Conservation (phyloP, 2,113 vertebrate genomes). For the Tapirus terrestris region DNA sequence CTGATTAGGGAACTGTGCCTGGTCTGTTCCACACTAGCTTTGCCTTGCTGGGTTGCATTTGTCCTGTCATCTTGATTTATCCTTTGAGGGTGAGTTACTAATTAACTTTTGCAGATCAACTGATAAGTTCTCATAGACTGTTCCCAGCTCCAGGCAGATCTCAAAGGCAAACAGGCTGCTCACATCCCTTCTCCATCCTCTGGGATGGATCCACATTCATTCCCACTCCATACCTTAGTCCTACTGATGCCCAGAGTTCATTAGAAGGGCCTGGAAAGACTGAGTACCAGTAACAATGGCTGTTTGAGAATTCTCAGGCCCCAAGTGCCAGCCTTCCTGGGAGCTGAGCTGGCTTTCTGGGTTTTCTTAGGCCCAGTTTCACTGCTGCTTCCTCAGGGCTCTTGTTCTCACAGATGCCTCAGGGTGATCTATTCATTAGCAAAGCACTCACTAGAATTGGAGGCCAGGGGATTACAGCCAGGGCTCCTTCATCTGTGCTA, state of each 20-base stretch:
- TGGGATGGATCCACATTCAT: constrained; percentile 58
- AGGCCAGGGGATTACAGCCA: neutral
- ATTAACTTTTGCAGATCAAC: constrained; percentile 65
- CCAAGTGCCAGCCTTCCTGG: neutral
- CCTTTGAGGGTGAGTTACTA: constrained; percentile 72
- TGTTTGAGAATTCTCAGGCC: neutral
- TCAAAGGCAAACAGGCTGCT: constrained; percentile 38
- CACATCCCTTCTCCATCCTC: constrained; percentile 24
- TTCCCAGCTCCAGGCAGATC: neutral
- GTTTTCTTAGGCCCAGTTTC: constrained; percentile 33
- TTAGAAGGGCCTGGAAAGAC: neutral
- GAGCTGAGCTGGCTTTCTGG: constrained; percentile 36
- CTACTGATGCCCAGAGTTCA: constrained; percentile 1
- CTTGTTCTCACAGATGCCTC: constrained; percentile 60
- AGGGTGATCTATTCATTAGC: constrained; percentile 30
- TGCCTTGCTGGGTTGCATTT: constrained; percentile 79
- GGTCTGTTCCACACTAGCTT: constrained; percentile 62
- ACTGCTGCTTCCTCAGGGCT: constrained; percentile 64
- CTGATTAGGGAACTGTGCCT: neutral
- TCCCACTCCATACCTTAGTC: constrained; percentile 33
- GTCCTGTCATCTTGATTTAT: constrained; percentile 60
- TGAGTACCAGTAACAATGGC: neutral
- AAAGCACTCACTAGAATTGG: neutral
- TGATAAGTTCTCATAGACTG: constrained; percentile 29
- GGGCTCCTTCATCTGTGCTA: neutral